Percentiles rank a stretch among this genome's conserved stretches.
Conservation (phyloP, 2,113 vertebrate genomes). For the Larimichthys polyactis region DNA sequence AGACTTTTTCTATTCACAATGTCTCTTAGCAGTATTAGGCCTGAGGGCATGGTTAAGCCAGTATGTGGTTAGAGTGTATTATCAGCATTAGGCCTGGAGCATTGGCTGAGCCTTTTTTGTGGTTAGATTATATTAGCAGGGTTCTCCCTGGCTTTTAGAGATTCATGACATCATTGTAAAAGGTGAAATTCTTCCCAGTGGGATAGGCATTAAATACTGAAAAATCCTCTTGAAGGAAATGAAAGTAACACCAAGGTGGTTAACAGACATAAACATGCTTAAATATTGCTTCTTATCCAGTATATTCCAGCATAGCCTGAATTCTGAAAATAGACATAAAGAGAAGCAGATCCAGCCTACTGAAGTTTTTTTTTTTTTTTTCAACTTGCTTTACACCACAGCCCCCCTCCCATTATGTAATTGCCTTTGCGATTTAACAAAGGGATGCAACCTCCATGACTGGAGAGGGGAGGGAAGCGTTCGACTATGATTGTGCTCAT, state of each 20-base stretch:
- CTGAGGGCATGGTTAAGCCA: conserved; percentile 73
- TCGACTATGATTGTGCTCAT: conserved; percentile 8
- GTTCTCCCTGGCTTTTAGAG: conserved; percentile 63
- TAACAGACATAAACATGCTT: conserved; percentile 19
- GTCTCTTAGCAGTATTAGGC: conserved; percentile 67
- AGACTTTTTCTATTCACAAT: conserved; percentile 62
- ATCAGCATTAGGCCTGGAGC: conserved; percentile 67
- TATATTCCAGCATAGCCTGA: background rate
- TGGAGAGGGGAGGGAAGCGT: conserved; percentile 7
- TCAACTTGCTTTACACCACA: background rate
- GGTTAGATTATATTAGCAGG: conserved; percentile 63
- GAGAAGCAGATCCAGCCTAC: background rate
- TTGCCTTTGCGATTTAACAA: conserved; percentile 19
- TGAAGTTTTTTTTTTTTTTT: background rate
- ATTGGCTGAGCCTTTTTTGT: conserved; percentile 56
- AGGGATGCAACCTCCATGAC: conserved; percentile 1
- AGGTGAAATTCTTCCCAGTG: conserved; percentile 37
- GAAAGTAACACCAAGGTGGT: conserved; percentile 25
- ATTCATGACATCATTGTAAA: conserved; percentile 57
- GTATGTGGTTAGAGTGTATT: conserved; percentile 72
- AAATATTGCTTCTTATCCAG: background rate
- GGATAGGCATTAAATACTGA: conserved; percentile 19
- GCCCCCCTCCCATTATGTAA: background rate
- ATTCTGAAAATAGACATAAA: background rate
- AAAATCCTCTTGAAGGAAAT: conserved; percentile 14